These are phyloP conservation scores for Barypeithes pellucidus DNA, from an alignment of 2,888 invertebrate genomes.

Conservation along the genomic window DNA sequence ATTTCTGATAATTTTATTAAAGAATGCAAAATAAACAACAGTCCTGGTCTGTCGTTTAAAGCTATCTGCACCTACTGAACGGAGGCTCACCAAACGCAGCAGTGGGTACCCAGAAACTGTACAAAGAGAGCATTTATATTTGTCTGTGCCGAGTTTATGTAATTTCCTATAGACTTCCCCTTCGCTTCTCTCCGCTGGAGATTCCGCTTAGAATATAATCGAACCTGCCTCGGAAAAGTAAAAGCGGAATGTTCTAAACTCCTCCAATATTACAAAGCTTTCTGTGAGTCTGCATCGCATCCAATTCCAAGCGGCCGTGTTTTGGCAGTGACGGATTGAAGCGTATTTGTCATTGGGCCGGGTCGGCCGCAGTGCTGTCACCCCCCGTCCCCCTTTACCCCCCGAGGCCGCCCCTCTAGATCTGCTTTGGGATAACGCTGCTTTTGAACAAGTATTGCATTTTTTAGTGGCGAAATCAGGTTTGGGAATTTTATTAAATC, in stretches of 20 bases:
- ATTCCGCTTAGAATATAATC: slow-evolving; percentile 65
- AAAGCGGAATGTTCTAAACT: slow-evolving; percentile 64
- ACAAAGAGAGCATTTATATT: slow-evolving; percentile 73
- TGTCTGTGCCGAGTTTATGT: slow-evolving; percentile 73
- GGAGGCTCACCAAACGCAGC: slow-evolving; percentile 57
- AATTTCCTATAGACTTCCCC: slow-evolving; percentile 71
- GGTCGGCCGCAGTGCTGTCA: slow-evolving; percentile 71
- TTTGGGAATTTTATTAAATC: slow-evolving; percentile 63
- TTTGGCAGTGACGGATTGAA: slow-evolving; percentile 81
- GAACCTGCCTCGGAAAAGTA: slow-evolving; percentile 27
- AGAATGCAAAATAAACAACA: slow-evolving; percentile 2
- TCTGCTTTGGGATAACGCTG: slow-evolving; percentile 44
- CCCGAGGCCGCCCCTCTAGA: slow-evolving; percentile 58
- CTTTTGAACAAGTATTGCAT: slow-evolving; percentile 69
- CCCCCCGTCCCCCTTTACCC: slow-evolving; percentile 61
- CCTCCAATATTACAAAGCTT: slow-evolving; percentile 72
- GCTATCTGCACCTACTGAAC: slow-evolving; percentile 49
- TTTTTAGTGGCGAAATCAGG: slow-evolving; percentile 66
- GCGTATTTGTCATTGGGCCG: slow-evolving; percentile 80
- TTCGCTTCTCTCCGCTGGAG: slow-evolving; percentile 67
- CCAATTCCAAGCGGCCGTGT: slow-evolving; percentile 72
- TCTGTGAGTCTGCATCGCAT: slow-evolving; percentile 72
- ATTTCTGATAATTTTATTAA: neutral
- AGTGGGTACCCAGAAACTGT: slow-evolving; percentile 69
- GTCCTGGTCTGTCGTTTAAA: slow-evolving; percentile 32